phyloP scores from a whole-genome alignment of 2,888 invertebrate species.

The Cheilosia pagana region DNA sequence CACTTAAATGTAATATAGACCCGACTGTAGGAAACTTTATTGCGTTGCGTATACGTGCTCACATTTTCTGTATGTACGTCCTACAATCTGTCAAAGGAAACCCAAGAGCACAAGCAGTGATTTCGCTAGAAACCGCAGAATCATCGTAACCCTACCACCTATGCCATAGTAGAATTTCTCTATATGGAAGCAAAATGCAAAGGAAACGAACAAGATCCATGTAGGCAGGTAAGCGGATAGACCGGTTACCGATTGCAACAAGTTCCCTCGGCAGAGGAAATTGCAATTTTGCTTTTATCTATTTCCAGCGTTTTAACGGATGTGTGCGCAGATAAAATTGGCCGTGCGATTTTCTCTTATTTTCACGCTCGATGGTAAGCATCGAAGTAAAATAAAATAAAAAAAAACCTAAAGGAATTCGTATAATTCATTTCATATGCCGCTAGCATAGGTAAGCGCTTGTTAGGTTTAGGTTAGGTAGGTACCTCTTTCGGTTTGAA shows the following conservation, averaged over 20 bases:
- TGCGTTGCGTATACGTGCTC: too few species aligned
- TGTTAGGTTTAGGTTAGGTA: too few species aligned
- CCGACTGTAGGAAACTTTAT: too few species aligned
- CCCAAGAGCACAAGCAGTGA: not conserved
- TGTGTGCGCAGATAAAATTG: slow-evolving; percentile 45
- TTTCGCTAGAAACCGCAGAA: slow-evolving; percentile 3
- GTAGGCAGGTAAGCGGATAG: slow-evolving; percentile 40
- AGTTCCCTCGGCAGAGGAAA: slow-evolving; percentile 29
- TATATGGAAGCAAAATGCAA: not conserved
- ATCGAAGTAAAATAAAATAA: not conserved
- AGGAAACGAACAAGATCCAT: slow-evolving; percentile 15
- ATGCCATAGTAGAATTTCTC: not conserved
- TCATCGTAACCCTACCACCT: not conserved
- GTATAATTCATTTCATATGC: not conserved
- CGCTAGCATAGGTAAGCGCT: not conserved
- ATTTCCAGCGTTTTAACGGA: slow-evolving; percentile 41
- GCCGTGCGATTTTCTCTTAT: slow-evolving; percentile 11
- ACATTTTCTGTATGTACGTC: too few species aligned
- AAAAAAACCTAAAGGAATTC: not conserved
- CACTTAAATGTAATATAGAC: too few species aligned
- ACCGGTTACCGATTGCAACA: slow-evolving; percentile 60
- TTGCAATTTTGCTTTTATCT: slow-evolving; percentile 42
- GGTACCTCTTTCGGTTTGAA: slow-evolving; percentile 11
- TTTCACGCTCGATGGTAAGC: not conserved
- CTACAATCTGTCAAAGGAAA: not conserved